A percentile compares a stretch with the other conserved stretches of the same genome.
These are phyloP conservation scores for Gobionotothen gibberifrons DNA, from an alignment of 2,797 vertebrate species.

Conservation along the genomic window DNA sequence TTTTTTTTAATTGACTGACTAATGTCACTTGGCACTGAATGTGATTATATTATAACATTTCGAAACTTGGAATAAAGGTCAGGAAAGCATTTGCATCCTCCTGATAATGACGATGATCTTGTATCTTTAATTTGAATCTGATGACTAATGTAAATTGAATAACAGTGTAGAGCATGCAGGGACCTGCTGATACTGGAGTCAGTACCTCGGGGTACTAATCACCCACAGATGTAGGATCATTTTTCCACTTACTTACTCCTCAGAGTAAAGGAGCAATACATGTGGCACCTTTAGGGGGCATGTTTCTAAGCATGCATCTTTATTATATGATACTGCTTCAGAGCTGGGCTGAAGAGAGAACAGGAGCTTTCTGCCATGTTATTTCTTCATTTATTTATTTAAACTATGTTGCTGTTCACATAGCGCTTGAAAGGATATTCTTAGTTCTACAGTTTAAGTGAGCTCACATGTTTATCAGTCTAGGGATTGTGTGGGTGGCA, in stretches of 20 bases:
- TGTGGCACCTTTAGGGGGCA: background rate
- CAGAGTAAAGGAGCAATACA: background rate
- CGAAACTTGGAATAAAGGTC: background rate
- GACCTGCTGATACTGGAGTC: background rate
- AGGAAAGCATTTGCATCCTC: background rate
- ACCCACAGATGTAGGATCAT: conserved; percentile 22
- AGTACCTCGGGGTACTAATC: background rate
- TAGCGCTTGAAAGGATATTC: too few relatives aligned
- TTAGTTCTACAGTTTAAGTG: too few relatives aligned
- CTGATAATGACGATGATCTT: background rate
- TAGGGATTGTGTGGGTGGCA: conserved; percentile 46
- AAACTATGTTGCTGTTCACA: too few relatives aligned
- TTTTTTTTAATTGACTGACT: too few relatives aligned
- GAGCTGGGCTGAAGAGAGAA: too few relatives aligned
- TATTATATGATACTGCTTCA: too few relatives aligned
- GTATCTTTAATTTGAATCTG: background rate
- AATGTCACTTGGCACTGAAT: conserved; percentile 7
- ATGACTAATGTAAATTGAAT: background rate
- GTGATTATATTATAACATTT: background rate
- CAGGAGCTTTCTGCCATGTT: too few relatives aligned
- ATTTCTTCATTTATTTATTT: too few relatives aligned
- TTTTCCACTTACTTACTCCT: conserved; percentile 3
- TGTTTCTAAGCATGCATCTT: conserved; percentile 20
- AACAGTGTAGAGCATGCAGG: background rate
- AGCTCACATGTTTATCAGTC: conserved; percentile 3